Conservation (phyloP, 2,113 vertebrate species). For the Elephantulus edwardii region DNA sequence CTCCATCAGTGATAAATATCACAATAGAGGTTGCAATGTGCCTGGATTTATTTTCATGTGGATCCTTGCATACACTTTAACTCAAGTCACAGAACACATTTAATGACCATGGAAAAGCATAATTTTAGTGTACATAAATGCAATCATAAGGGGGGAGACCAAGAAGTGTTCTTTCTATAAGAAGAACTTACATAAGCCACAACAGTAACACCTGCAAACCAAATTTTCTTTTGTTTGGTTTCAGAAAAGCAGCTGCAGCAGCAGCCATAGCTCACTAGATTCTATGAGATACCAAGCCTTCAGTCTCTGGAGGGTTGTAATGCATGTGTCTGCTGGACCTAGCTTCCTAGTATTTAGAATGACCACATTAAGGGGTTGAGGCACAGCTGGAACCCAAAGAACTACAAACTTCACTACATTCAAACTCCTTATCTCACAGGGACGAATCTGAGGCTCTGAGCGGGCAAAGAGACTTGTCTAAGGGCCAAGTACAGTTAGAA, state of each 20-base stretch:
- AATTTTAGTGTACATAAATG: slow-evolving; percentile 68
- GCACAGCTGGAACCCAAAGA: background rate
- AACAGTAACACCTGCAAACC: slow-evolving; percentile 73
- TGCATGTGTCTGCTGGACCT: slow-evolving; percentile 37
- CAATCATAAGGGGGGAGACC: background rate
- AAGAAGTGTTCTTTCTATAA: slow-evolving; percentile 62
- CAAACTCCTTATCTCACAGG: background rate
- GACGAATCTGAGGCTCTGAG: background rate
- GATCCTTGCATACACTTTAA: slow-evolving; percentile 73
- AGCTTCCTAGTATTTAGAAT: slow-evolving; percentile 33
- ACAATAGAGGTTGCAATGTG: slow-evolving; percentile 75
- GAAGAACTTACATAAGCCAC: slow-evolving; percentile 58
- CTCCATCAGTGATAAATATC: slow-evolving; percentile 83
- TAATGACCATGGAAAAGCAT: slow-evolving; percentile 72
- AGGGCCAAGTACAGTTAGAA: background rate
- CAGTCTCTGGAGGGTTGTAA: slow-evolving; percentile 48
- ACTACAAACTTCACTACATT: background rate
- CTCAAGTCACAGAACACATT: slow-evolving; percentile 69
- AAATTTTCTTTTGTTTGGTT: slow-evolving; percentile 55
- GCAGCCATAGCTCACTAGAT: background rate
- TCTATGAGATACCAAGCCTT: slow-evolving; percentile 24
- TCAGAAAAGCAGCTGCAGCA: slow-evolving; percentile 20
- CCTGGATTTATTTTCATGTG: slow-evolving; percentile 82
- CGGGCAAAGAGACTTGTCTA: background rate
- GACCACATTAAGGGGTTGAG: slow-evolving; percentile 25